A percentile compares a stretch with the other conserved stretches of the same genome.
These are phyloP conservation scores for Oophaga pumilio DNA, from an alignment of 2,113 vertebrate genomes.

Conservation along the genomic window DNA sequence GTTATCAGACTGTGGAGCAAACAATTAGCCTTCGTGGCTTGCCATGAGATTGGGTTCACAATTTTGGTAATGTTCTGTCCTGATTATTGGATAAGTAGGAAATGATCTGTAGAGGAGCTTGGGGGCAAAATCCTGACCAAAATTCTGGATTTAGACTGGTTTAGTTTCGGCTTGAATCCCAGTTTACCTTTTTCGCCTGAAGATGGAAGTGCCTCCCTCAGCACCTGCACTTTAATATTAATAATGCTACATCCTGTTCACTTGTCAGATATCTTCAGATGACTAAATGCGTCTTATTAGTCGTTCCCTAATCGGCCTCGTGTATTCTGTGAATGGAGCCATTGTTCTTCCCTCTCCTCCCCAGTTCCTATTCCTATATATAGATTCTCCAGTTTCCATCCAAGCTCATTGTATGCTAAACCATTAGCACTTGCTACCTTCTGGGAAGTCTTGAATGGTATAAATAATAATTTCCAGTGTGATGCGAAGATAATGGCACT, in stretches of 20 bases:
- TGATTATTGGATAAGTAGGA: no score
- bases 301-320: constrained; percentile 8
- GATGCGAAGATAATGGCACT: constrained; percentile 9
- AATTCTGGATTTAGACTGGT: background rate
- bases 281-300: background rate
- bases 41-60: no score
- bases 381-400: constrained; percentile 20
- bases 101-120: background rate
- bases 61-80: no score
- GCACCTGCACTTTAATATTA: background rate
- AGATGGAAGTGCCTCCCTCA: background rate
- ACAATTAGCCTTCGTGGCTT: no score
- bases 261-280: background rate
- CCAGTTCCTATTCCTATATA: constrained; percentile 50
- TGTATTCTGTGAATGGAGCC: constrained; percentile 19
- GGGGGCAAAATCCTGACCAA: background rate
- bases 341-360: constrained; percentile 40
- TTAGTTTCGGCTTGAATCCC: background rate
- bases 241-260: background rate
- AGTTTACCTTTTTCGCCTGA: background rate
- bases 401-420: background rate
- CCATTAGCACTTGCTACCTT: background rate
- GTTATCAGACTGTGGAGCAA: no score
- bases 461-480: constrained; percentile 7
- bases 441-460: constrained; percentile 23